Evolutionary conservation across 2,113 vertebrate species (phyloP).

Genomic region (Apus apus): DNA sequence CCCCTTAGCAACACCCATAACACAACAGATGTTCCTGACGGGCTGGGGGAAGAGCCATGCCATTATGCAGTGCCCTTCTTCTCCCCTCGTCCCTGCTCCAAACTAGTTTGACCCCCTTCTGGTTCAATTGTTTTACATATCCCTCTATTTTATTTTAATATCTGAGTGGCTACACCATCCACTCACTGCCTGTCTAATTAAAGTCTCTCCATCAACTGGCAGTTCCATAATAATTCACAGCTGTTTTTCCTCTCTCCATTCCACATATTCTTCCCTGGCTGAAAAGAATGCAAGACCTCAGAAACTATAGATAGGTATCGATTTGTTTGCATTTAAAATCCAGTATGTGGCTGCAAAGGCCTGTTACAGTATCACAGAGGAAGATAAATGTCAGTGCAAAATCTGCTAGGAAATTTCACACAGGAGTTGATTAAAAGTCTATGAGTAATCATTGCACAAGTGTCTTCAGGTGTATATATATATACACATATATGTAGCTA

Average conservation of each 20-base stretch:
- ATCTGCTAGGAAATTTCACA: conserved; percentile 53
- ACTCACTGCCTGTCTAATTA: conserved; percentile 17
- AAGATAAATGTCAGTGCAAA: conserved; percentile 71
- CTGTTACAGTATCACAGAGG: conserved; percentile 53
- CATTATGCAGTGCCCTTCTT: not conserved
- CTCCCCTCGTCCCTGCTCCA: not conserved
- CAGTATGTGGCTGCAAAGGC: conserved; percentile 61
- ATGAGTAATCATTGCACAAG: conserved; percentile 66
- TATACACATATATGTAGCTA: conserved; percentile 55
- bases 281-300: conserved; percentile 52
- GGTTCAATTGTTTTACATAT: conserved; percentile 14
- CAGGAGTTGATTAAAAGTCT: conserved; percentile 59
- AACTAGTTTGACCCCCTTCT: conserved; percentile 21
- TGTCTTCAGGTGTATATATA: conserved; percentile 16
- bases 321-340: conserved; percentile 69
- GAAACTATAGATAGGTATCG: conserved; percentile 41
- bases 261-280: conserved; percentile 43
- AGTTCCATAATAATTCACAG: conserved; percentile 49
- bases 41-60: not conserved
- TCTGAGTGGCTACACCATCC: not conserved
- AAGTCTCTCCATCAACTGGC: conserved; percentile 10
- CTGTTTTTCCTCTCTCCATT: conserved; percentile 10
- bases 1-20: conserved; percentile 16
- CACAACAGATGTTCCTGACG: conserved; percentile 15
- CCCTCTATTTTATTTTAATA: not conserved